A percentile compares a stretch with the other conserved stretches of the same genome.
These are phyloP conservation scores for Diadumene lineata DNA, from an alignment of 92 coral and sea anemone genomes.

Conservation along the genomic window DNA sequence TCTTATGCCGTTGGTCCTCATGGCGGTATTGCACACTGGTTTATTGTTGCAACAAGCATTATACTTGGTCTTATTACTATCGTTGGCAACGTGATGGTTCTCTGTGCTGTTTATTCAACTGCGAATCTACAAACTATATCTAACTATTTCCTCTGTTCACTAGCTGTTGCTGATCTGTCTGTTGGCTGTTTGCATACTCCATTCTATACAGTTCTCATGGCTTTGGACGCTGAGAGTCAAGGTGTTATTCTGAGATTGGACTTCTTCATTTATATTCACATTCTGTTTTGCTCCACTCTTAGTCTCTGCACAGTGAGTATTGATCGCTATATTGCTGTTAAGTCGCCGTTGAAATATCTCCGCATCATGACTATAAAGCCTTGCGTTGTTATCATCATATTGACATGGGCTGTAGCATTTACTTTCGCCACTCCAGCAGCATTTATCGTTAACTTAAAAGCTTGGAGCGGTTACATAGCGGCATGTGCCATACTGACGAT, in stretches of 20 bases:
- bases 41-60: slow-evolving; percentile 5
- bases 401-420: slow-evolving; percentile 11
- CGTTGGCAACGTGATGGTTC: slow-evolving; percentile 25
- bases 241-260: slow-evolving; percentile 20
- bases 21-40: background rate
- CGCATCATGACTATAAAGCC: background rate
- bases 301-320: slow-evolving; percentile 31
- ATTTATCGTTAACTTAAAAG: slow-evolving; percentile 6
- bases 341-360: slow-evolving; percentile 14
- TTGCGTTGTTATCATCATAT: background rate
- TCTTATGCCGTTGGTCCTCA: slow-evolving; percentile 17
- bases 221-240: background rate
- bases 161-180: slow-evolving; percentile 29
- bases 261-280: slow-evolving; percentile 25
- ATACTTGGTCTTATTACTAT: slow-evolving; percentile 18
- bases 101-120: slow-evolving; percentile 19
- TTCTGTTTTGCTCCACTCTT: slow-evolving; percentile 15
- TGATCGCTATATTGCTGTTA: slow-evolving; percentile 32
- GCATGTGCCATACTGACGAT: slow-evolving; percentile 17
- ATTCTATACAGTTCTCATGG: slow-evolving; percentile 22
- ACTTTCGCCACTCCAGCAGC: slow-evolving; percentile 18
- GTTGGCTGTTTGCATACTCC: slow-evolving; percentile 31
- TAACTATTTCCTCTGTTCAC: slow-evolving; percentile 30
- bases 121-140: slow-evolving; percentile 21
- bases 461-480: slow-evolving; percentile 32